phyloP scores from a whole-genome alignment of 2,113 vertebrate genomes.

The Syngnathus floridae region DNA sequence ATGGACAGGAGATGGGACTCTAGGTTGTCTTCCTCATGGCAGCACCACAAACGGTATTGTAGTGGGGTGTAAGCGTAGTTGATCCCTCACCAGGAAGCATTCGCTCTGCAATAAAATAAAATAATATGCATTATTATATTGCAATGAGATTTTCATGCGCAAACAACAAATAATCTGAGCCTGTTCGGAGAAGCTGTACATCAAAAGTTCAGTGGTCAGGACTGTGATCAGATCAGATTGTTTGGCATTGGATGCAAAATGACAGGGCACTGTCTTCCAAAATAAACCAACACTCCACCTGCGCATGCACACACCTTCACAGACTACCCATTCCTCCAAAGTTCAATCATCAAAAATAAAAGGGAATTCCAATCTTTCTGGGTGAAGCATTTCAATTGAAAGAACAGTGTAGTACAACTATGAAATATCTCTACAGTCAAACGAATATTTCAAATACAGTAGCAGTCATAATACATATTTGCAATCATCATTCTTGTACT shows the following conservation, averaged over 20 bases:
- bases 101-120: constrained; percentile 24
- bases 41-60: background rate
- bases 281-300: background rate
- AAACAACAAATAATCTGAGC: background rate
- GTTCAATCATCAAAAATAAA: constrained; percentile 16
- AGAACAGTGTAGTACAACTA: background rate
- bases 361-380: constrained; percentile 20
- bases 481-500: background rate
- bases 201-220: constrained; percentile 1
- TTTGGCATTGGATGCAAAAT: background rate
- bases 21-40: constrained; percentile 38
- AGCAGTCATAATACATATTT: background rate
- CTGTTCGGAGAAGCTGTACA: constrained; percentile 3
- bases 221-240: constrained; percentile 23
- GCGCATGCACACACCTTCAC: background rate
- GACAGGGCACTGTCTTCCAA: constrained; percentile 17
- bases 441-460: background rate
- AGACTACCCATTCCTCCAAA: constrained; percentile 19
- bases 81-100: constrained; percentile 8
- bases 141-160: background rate
- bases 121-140: constrained; percentile 11
- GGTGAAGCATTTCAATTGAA: constrained; percentile 16
- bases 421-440: background rate
- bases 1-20: background rate
- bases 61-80: background rate